Evolutionary conservation across 2,113 vertebrate species (phyloP).

Genomic region (Ramphastos sulfuratus): DNA sequence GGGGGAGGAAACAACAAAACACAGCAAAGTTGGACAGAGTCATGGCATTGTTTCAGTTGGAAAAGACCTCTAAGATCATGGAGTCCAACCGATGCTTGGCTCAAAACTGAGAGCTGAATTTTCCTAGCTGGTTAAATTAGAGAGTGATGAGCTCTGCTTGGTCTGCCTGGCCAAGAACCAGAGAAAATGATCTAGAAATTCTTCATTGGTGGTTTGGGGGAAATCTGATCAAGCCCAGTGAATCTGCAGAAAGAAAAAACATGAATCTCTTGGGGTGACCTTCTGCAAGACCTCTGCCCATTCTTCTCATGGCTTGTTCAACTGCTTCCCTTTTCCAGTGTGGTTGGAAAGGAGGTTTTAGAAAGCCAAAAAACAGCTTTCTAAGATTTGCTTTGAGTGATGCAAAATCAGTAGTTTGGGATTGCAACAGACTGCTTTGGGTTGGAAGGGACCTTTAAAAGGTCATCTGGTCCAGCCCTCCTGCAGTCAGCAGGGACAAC

Average conservation of each 20-base stretch:
- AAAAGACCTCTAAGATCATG: too few species aligned
- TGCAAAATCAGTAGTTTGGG: not conserved
- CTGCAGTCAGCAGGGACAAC: too few species aligned
- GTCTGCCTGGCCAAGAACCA: not conserved
- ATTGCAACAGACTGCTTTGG: too few species aligned
- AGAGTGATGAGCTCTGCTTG: not conserved
- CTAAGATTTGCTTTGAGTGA: not conserved
- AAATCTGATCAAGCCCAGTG: not conserved
- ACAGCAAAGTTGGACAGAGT: not conserved
- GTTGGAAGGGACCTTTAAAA: too few species aligned
- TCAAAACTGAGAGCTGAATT: not conserved
- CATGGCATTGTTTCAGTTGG: too few species aligned
- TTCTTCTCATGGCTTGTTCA: not conserved
- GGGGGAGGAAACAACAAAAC: not conserved
- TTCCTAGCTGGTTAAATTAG: not conserved
- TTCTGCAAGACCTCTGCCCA: fast-evolving
- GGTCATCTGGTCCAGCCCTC: too few species aligned
- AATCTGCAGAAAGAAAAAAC: not conserved
- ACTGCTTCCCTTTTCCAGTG: not conserved
- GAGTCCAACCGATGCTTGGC: not conserved
- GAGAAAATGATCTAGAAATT: not conserved
- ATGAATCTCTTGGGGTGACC: not conserved
- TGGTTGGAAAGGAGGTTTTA: not conserved
- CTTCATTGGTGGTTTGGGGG: not conserved
- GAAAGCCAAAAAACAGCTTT: not conserved